Conservation (phyloP, 2,888 invertebrate species). For the Ctena decussata region DNA sequence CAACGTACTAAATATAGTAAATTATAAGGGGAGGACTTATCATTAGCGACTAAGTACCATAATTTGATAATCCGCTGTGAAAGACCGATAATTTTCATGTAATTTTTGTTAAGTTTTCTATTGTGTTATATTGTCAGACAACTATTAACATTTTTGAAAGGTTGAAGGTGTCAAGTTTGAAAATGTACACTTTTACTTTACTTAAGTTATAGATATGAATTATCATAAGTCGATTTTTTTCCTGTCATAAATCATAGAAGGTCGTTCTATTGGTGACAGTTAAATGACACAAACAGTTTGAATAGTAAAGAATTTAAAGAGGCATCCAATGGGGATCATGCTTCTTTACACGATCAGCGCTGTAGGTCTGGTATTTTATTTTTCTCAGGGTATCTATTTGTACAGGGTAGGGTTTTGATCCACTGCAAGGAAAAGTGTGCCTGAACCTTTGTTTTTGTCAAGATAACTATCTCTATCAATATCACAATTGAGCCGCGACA, state of each 20-base stretch:
- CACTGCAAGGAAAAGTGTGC: too few species aligned
- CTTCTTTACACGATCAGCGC: too few species aligned
- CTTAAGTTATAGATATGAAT: background rate
- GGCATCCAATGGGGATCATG: too few species aligned
- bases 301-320: too few species aligned
- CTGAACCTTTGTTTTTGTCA: too few species aligned
- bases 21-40: background rate
- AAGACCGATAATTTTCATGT: background rate
- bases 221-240: background rate
- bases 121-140: background rate
- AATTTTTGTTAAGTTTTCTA: constrained; percentile 4
- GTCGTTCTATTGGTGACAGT: background rate
- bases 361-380: too few species aligned
- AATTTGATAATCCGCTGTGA: constrained; percentile 5
- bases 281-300: too few species aligned
- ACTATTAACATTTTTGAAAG: constrained; percentile 7
- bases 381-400: too few species aligned
- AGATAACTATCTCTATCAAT: too few species aligned
- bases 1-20: background rate
- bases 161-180: background rate
- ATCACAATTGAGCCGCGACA: too few species aligned
- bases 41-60: constrained; percentile 9
- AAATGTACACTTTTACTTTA: constrained; percentile 2
- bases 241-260: background rate
- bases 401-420: too few species aligned